Conservation (phyloP, 2,888 invertebrate genomes). For the Brachypterus glaber region DNA sequence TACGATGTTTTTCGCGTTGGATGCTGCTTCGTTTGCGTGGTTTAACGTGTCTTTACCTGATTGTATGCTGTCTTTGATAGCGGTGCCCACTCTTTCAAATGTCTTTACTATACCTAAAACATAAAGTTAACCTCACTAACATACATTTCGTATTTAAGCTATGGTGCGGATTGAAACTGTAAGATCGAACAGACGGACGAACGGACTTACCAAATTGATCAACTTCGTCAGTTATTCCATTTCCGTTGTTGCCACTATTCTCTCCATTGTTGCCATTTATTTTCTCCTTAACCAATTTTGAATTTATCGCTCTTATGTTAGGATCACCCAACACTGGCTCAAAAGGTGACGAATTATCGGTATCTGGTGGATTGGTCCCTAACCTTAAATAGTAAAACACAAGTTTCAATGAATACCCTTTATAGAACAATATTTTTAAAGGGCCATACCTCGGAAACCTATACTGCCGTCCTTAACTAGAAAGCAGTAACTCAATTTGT, state of each 20-base stretch:
- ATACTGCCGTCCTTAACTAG: too few relatives aligned
- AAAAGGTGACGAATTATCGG: too few relatives aligned
- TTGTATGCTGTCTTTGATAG: slow-evolving; percentile 33
- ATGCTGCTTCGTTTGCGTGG: slow-evolving; percentile 33
- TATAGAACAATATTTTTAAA: too few relatives aligned
- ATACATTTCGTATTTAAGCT: neutral
- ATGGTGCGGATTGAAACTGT: neutral
- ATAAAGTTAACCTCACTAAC: neutral
- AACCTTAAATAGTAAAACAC: too few relatives aligned
- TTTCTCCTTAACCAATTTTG: slow-evolving; percentile 3
- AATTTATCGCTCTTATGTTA: too few relatives aligned
- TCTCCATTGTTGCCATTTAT: slow-evolving; percentile 20
- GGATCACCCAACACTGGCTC: too few relatives aligned
- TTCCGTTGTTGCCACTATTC: slow-evolving; percentile 1
- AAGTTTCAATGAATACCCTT: too few relatives aligned
- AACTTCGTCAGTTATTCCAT: neutral
- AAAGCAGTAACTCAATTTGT: too few relatives aligned
- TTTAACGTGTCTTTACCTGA: slow-evolving; percentile 33
- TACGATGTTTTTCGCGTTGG: slow-evolving; percentile 31
- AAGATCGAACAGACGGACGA: neutral
- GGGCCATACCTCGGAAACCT: too few relatives aligned
- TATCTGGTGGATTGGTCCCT: too few relatives aligned
- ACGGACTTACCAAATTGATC: neutral
- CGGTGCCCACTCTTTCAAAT: slow-evolving; percentile 27
- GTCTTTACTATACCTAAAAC: neutral